Conservation (phyloP, 37 sponge, comb jelly and placozoan genomes). For the Ephydatia muelleri region DNA sequence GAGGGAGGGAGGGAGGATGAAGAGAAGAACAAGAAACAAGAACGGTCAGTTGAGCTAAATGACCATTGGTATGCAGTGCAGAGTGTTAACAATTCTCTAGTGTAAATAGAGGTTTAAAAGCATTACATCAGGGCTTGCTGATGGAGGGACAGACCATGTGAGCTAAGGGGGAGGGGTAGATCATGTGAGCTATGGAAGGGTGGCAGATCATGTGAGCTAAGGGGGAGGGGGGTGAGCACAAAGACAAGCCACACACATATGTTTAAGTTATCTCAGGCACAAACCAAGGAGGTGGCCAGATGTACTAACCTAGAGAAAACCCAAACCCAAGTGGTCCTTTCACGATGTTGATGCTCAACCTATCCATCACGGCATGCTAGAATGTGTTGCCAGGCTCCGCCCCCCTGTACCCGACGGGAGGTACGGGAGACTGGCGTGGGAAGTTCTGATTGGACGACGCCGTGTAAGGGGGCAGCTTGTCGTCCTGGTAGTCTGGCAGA, state of each 20-base stretch:
- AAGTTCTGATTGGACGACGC: conserved; percentile 4
- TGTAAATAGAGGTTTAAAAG: neutral
- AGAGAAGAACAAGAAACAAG: too few relatives aligned
- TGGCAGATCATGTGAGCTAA: neutral
- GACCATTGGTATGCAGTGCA: neutral
- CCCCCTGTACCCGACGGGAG: neutral
- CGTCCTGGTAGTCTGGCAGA: conserved; percentile 34
- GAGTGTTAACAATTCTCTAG: neutral
- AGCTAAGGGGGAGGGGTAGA: too few relatives aligned
- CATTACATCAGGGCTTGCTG: neutral
- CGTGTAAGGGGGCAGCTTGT: conserved; percentile 55
- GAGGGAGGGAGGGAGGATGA: conserved; percentile 8
- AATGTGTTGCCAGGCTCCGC: neutral
- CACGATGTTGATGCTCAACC: conserved; percentile 62
- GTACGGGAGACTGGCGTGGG: neutral
- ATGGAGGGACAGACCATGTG: too few relatives aligned
- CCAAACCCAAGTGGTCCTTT: conserved; percentile 97
- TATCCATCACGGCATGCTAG: conserved; percentile 33
- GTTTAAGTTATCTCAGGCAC: too few relatives aligned
- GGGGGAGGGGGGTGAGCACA: neutral
- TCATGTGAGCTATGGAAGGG: too few relatives aligned
- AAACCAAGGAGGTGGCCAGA: too few relatives aligned
- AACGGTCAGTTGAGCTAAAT: neutral
- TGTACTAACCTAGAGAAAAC: conserved; percentile 69
- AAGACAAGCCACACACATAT: too few relatives aligned